A percentile compares a stretch with the other conserved stretches of the same genome.
phyloP scores from a whole-genome alignment of 2,888 invertebrate species.

The Vanessa cardui region DNA sequence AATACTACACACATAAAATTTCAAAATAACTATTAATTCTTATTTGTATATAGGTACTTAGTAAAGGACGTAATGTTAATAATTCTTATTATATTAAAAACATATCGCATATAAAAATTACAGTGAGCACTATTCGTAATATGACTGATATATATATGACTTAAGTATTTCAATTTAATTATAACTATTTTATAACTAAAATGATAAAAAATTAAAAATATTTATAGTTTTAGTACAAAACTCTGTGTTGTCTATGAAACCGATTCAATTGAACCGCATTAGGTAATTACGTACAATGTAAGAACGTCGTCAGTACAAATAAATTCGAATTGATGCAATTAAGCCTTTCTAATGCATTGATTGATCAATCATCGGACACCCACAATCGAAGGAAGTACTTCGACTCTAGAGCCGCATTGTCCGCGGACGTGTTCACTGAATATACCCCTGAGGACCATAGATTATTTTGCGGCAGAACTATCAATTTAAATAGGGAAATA shows the following conservation, averaged over 20 bases:
- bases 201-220: too few species aligned
- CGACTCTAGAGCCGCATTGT: conserved; percentile 62
- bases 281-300: conserved; percentile 33
- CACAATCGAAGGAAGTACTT: conserved; percentile 71
- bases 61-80: too few species aligned
- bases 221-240: background rate
- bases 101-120: too few species aligned
- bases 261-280: conserved; percentile 17
- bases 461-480: conserved; percentile 28
- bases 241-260: background rate
- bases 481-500: background rate
- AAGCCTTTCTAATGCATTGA: conserved; percentile 78
- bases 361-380: conserved; percentile 78
- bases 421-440: conserved; percentile 62
- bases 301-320: conserved; percentile 66
- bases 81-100: too few species aligned
- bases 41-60: too few species aligned
- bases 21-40: too few species aligned
- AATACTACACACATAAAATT: too few species aligned
- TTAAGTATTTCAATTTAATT: too few species aligned
- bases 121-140: too few species aligned
- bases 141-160: too few species aligned
- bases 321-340: conserved; percentile 74
- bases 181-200: too few species aligned
- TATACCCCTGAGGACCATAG: conserved; percentile 46